Percentiles rank a stretch among this genome's conserved stretches.
phyloP scores from a whole-genome alignment of 2,888 invertebrate species.

The Neoitamus cyanurus region DNA sequence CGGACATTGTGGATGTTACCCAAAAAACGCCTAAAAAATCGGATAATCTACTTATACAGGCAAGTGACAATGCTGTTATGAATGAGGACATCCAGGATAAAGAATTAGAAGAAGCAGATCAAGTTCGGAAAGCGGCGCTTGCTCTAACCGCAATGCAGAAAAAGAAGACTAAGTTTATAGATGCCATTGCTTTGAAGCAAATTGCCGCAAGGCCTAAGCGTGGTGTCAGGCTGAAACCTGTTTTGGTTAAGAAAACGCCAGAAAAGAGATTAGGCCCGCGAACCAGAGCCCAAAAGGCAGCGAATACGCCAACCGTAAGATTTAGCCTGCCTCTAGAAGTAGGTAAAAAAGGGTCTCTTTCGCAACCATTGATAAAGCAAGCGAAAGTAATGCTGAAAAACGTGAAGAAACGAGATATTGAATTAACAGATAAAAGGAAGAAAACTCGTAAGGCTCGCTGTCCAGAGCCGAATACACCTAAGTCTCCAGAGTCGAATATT shows the following conservation, averaged over 20 bases:
- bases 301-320: not conserved
- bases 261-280: not conserved
- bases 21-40: not conserved
- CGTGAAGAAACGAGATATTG: not conserved
- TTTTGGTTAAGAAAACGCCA: not conserved
- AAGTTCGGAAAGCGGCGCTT: slow-evolving; percentile 11
- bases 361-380: not conserved
- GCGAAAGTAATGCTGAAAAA: not conserved
- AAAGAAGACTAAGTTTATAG: not conserved
- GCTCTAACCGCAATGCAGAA: slow-evolving; percentile 14
- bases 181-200: not conserved
- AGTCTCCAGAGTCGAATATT: not conserved
- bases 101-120: slow-evolving; percentile 40
- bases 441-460: not conserved
- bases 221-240: not conserved
- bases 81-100: slow-evolving; percentile 38
- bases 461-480: not conserved
- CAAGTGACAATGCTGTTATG: slow-evolving; percentile 3
- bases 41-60: not conserved
- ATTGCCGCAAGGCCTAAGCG: not conserved
- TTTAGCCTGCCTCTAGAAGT: not conserved
- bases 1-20: not conserved
- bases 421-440: not conserved
- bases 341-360: not conserved
- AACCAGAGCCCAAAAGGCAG: not conserved